Base-by-base conservation (phyloP, 2,888 invertebrate genomes). In the Acrocyrtus sp. region DNA sequence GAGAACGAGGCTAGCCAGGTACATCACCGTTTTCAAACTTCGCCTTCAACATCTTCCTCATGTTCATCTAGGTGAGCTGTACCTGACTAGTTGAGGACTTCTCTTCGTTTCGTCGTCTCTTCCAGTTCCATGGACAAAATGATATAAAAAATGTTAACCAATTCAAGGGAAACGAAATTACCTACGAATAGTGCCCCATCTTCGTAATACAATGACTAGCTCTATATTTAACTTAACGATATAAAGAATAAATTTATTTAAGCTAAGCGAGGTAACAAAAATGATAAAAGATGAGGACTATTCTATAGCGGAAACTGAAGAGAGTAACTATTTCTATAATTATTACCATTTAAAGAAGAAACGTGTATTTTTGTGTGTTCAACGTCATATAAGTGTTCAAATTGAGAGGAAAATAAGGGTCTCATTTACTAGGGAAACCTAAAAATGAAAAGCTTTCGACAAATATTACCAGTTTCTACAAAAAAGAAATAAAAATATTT, bases 351-450 rank as follows among this genome's bases (percentile, higher is more conserved):
- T 5, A 43, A 43, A n/a, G n/a, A n/a, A n/a, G n/a, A n/a, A n/a
- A n/a, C 47, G 47, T 47, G 17, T 47, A 47, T 17, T 66, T 68
- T 60, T 60, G 51, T 68, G 58, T 60, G 58, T 68, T 68, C 67
- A 66, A 48, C 50, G 19, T 15, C n/a, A 34, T 17, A 50, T 51
- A 51, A 29, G 48, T 50, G 70, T 70, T 70, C 70, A 70, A 70
- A 70, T 70, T 17, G 24, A 56, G 56, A 39, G 39, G n/a, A n/a
- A n/a, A 47, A 17, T 4, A 62, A 62, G 69, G 70, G 70, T 70
- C 70, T 70, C 70, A 69, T n/a, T n/a, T n/a, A n/a, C 45, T 53
- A 69, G 69, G 21, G 39, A 61, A 57, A 48, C 54, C 60, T 61
- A 54, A 67, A 65, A 65, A 50, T 53, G 57, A 43, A 45, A n/a